Evolutionary conservation across 1,140 invertebrate species (phyloP).

Genomic region (Medauroidea extradentata): DNA sequence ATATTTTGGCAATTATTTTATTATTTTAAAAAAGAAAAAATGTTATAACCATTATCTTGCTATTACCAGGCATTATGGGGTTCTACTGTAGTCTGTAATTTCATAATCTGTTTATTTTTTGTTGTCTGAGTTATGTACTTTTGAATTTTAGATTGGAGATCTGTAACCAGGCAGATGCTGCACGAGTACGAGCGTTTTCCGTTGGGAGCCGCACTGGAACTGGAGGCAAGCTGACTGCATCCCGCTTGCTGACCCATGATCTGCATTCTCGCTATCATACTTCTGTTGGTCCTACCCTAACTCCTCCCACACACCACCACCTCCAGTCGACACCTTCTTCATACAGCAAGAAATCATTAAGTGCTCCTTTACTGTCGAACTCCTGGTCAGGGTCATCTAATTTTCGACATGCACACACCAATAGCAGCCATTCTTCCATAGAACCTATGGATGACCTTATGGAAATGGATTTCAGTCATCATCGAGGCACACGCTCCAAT

Average conservation of each 20-base stretch:
- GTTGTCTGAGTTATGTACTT: too few species aligned
- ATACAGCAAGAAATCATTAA: constrained; percentile 48
- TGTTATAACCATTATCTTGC: neutral
- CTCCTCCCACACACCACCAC: constrained; percentile 2
- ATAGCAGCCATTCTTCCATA: constrained; percentile 55
- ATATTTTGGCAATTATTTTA: neutral
- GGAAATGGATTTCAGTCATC: constrained; percentile 66
- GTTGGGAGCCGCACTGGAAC: constrained; percentile 60
- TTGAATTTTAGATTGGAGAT: constrained; percentile 42
- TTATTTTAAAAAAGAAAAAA: neutral
- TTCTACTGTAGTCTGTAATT: too few species aligned
- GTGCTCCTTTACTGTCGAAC: constrained; percentile 50
- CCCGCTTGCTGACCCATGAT: neutral
- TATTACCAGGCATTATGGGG: too few species aligned
- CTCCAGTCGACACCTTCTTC: neutral
- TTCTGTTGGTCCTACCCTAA: neutral
- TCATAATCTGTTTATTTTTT: too few species aligned
- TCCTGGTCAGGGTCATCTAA: constrained; percentile 35
- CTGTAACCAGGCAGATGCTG: constrained; percentile 38
- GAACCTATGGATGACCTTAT: constrained; percentile 71
- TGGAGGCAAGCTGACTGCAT: neutral
- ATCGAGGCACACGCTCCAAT: neutral
- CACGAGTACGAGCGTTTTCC: constrained; percentile 61
- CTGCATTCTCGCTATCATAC: neutral
- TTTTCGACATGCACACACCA: constrained; percentile 43